A percentile compares a stretch with the other conserved stretches of the same genome.
phyloP scores from a whole-genome alignment of 2,797 vertebrate genomes.

The Crenuchus spilurus region DNA sequence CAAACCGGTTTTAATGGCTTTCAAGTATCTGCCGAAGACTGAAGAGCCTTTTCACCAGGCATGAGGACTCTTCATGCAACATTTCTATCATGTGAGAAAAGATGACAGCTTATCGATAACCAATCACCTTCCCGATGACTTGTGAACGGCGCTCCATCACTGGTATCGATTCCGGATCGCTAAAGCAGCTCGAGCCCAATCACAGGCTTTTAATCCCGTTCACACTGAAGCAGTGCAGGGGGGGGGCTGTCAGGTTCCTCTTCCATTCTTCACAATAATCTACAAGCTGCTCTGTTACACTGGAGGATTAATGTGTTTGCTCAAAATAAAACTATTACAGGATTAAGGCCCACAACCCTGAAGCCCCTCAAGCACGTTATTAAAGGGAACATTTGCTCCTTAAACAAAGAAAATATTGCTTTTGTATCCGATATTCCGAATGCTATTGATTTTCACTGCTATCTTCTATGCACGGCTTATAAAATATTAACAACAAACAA shows the following conservation, averaged over 20 bases:
- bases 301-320: background rate
- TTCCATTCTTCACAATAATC: background rate
- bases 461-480: conserved; percentile 74
- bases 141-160: background rate
- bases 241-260: background rate
- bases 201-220: background rate
- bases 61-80: conserved; percentile 1
- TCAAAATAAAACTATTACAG: background rate
- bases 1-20: too few relatives aligned
- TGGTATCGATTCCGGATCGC: conserved; percentile 1
- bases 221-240: background rate
- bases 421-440: conserved; percentile 81
- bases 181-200: conserved; percentile 8
- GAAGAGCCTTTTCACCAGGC: too few relatives aligned
- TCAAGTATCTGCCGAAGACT: too few relatives aligned
- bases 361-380: background rate
- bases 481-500: conserved; percentile 86
- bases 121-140: conserved; percentile 25
- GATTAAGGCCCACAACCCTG: background rate
- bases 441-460: conserved; percentile 77
- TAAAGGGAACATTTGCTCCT: background rate
- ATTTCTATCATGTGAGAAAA: conserved; percentile 66
- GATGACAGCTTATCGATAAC: conserved; percentile 60
- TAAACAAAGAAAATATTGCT: conserved; percentile 51
- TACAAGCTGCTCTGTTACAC: background rate